Conservation (phyloP, 2,888 invertebrate genomes). For the Drosophila macrospina region DNA sequence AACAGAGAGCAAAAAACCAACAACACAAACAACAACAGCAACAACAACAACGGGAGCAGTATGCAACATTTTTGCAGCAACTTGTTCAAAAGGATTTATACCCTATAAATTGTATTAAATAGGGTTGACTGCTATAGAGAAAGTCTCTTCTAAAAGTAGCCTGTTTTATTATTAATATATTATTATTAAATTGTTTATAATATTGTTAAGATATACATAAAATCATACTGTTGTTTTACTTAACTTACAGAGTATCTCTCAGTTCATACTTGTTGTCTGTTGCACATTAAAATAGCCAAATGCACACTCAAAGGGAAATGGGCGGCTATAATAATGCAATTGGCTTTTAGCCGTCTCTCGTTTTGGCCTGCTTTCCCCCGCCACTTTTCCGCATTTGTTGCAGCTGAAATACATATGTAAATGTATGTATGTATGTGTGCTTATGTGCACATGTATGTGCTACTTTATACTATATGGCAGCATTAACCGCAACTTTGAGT, state of each 20-base stretch:
- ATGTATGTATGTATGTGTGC: too few species aligned
- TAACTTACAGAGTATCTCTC: not conserved
- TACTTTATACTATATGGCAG: conserved; percentile 9
- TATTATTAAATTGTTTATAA: too few species aligned
- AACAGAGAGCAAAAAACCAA: conserved; percentile 12
- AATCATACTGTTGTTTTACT: too few species aligned
- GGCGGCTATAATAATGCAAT: conserved; percentile 60
- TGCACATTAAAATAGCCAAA: conserved; percentile 11
- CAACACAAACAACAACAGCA: conserved; percentile 21
- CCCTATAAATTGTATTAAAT: not conserved
- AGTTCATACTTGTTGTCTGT: not conserved
- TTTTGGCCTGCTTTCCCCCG: conserved; percentile 18
- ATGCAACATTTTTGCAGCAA: conserved; percentile 20
- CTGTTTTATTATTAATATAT: too few species aligned
- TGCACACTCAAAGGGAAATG: conserved; percentile 30
- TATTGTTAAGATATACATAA: too few species aligned
- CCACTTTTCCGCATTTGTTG: conserved; percentile 3
- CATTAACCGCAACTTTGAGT: conserved; percentile 49
- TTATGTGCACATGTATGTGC: not conserved
- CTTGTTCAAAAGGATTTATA: conserved; percentile 19
- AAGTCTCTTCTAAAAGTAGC: too few species aligned
- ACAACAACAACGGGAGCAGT: too few species aligned
- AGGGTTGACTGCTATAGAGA: not conserved
- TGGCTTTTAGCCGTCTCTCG: conserved; percentile 50
- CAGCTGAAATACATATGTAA: conserved; percentile 8